Base-by-base conservation (phyloP, 2,888 invertebrate genomes). In the Leucophenga montana region DNA sequence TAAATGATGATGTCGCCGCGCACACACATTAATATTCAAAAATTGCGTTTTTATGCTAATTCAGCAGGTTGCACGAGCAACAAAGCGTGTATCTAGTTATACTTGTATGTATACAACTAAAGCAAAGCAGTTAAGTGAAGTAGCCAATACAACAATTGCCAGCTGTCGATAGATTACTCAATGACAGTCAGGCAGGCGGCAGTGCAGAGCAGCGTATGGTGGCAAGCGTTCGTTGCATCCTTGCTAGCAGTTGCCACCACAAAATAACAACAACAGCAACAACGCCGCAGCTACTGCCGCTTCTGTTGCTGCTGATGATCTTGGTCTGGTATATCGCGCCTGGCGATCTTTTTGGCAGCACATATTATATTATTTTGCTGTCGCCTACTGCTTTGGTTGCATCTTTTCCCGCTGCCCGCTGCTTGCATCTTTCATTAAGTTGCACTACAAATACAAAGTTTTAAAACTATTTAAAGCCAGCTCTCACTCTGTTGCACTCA, bases 31-130 rank as follows among this genome's bases (percentile, higher is more conserved):
- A 86, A 87, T 86, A 86, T 87, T 88, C 86, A 82, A 86, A 87
- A 87, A 88, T 88, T 86, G 87, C 87, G 86, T 87, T 87, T 87
- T 88, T 87, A 87, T 87, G 87, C 85, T 83, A 87, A 87, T 87
- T 83, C 79, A 56, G 56, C 61, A 31, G 27, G 16, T 18, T 33
- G 61, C 61, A 22, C 14, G 14, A 27, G 65, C 65, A 50, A 56
- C 39, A 39, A 39, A 39, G 39, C 3, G 4, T 11, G n/a, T 39
- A 8, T 1, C 27, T 27, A 4, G 27, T 27, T 27, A 4, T 27
- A 4, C 3, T 4, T 27, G 27, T 44, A n/a, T 20, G 61, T 61
- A 66, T 20, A 3, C 46, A 46, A 46, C 3, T 46, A 46, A 46
- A 50, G 18, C 18, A 50, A 50, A 48, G 46, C 18, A 48, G 62